Base-by-base conservation (phyloP, 2,888 invertebrate genomes). In the Xestia rhomboidea region DNA sequence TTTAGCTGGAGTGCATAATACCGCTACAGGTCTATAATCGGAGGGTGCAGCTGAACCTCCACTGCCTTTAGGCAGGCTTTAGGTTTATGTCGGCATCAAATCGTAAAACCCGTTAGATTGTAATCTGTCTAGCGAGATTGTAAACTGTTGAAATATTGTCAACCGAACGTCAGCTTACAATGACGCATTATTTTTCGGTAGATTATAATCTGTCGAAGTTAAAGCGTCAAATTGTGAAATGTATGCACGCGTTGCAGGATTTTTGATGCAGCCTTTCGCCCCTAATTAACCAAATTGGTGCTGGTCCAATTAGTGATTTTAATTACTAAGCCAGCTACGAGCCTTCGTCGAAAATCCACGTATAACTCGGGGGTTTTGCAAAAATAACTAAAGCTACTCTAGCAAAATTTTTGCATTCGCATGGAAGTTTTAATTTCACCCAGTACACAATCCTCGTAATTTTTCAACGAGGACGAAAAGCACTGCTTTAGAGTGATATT, bases 221-320 rank as follows among this genome's bases (percentile, higher is more conserved):
- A 34, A 34, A 34, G 6, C 34, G 34, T 34, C 3, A 34, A 34
- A 34, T 34, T 34, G 5, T 34, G 34, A 2, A 34, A n/a, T 13
- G 2, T n/a, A 24, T 44, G 51, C 24, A 18, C 4, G 7, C 0
- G 5, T 34, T 27, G 18, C 57, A 27, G 21, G 24, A 79, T 34
- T 73, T 49, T 79, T 49, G 2, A 51, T 57, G 49, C 24, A 57
- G 24, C 34, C 38, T 41, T 73, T 44, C 34, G 18, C 30, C n/a
- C 11, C 18, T 79, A 73, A 60, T 73, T 78, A 73, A 30, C 66
- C 41, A 73, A 73, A 73, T 60, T 73, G 44, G 24, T 73, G 41
- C 27, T 15, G 49, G 51, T 15, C 60, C 27, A 80, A 60, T 79
- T 73, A 80, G n/a, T 7, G 38, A 80, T 67, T 80, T 74, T 80